These are phyloP conservation scores for Schizotus pectinicornis DNA, from an alignment of 2,888 invertebrate genomes.

Conservation along the genomic window DNA sequence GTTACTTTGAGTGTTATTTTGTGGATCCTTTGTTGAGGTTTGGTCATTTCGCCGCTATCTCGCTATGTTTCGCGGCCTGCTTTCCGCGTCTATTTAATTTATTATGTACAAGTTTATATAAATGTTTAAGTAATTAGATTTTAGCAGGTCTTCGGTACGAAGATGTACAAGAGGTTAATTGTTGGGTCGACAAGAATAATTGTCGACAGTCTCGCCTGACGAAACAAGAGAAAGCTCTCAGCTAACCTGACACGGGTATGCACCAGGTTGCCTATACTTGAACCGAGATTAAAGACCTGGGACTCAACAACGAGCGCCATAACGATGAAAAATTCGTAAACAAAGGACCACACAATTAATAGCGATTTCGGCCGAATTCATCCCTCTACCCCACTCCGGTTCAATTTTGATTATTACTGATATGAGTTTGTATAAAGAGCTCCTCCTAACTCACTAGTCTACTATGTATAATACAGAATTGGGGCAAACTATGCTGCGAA, in stretches of 20 bases:
- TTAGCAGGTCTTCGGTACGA: conserved; percentile 7
- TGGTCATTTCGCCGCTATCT: conserved; percentile 6
- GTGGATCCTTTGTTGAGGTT: conserved; percentile 16
- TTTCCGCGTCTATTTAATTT: not conserved
- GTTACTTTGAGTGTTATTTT: conserved; percentile 13
- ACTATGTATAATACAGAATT: conserved; percentile 22
- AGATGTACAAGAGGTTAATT: conserved; percentile 26
- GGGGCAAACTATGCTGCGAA: conserved; percentile 30
- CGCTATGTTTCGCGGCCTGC: not conserved
- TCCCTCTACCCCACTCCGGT: not conserved
- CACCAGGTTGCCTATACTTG: conserved; percentile 14
- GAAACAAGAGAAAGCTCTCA: conserved; percentile 34
- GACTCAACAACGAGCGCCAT: not conserved
- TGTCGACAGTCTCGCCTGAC: conserved; percentile 27
- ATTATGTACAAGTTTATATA: conserved; percentile 9
- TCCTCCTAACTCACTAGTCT: conserved; percentile 21
- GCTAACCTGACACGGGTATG: conserved; percentile 23
- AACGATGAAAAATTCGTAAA: not conserved
- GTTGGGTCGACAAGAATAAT: conserved; percentile 32
- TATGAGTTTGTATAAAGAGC: conserved; percentile 20
- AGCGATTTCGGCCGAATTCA: not conserved
- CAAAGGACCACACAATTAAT: not conserved
- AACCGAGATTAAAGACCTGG: conserved; percentile 6
- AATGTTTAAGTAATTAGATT: conserved; percentile 22
- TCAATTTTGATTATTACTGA: conserved; percentile 8